Percentiles rank a stretch among this genome's conserved stretches.
Conservation (phyloP, 2,888 invertebrate species). For the Cerastoderma edule region DNA sequence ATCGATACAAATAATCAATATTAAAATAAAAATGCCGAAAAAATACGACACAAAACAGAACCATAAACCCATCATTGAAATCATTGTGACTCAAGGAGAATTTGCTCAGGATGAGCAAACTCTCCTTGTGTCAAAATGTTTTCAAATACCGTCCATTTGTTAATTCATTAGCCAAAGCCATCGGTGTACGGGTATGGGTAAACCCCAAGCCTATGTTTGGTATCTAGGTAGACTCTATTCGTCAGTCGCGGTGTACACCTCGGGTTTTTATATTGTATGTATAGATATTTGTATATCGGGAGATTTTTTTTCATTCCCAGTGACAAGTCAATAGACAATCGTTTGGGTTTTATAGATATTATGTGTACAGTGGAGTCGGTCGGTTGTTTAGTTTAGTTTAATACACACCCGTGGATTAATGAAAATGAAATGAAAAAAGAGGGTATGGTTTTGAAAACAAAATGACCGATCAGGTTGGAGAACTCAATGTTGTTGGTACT, state of each 20-base stretch:
- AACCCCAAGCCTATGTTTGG: conserved; percentile 5
- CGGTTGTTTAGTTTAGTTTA: too few species aligned
- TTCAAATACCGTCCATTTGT: too few species aligned
- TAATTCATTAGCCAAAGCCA: too few species aligned
- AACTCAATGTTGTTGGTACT: conserved; percentile 28
- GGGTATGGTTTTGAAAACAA: background rate
- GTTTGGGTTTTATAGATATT: too few species aligned
- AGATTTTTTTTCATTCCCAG: background rate
- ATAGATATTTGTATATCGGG: too few species aligned
- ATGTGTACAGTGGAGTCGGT: too few species aligned
- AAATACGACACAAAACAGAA: too few species aligned
- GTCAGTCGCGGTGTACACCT: background rate
- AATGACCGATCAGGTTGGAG: conserved; percentile 35
- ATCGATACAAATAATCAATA: too few species aligned
- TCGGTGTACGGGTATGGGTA: too few species aligned
- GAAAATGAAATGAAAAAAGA: background rate
- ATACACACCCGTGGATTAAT: background rate
- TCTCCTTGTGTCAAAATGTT: too few species aligned
- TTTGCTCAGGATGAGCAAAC: background rate
- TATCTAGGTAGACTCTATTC: conserved; percentile 7
- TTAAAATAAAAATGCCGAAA: too few species aligned
- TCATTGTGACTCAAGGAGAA: background rate
- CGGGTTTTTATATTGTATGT: conserved; percentile 7
- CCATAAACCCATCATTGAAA: background rate
- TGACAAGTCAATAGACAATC: conserved; percentile 7